Conservation (phyloP, 2,113 vertebrate species). For the Pelodiscus sinensis region DNA sequence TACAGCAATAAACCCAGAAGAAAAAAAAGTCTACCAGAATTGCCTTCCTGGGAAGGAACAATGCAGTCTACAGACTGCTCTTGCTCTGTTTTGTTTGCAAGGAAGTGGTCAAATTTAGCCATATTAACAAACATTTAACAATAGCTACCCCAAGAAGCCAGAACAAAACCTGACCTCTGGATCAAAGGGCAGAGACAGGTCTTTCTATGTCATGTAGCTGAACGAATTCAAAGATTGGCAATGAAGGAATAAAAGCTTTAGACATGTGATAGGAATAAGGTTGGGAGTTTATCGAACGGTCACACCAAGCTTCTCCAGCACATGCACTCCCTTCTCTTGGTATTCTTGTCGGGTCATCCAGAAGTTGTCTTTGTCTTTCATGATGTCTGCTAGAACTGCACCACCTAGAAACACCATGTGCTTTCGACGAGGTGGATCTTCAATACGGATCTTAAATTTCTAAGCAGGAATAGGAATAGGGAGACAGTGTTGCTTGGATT, state of each 20-base stretch:
- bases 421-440: constrained; percentile 95
- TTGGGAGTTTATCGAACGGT: constrained; percentile 93
- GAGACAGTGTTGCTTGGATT: background rate
- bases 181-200: constrained; percentile 78
- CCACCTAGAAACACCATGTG: constrained; percentile 99
- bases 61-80: constrained; percentile 73
- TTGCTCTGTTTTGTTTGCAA: constrained; percentile 70
- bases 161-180: constrained; percentile 77
- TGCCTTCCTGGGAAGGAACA: constrained; percentile 72
- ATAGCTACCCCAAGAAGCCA: constrained; percentile 77
- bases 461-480: constrained; percentile 54
- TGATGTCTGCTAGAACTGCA: constrained; percentile 96
- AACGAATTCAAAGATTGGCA: constrained; percentile 83
- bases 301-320: constrained; percentile 98
- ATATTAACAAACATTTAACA: constrained; percentile 80
- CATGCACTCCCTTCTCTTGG: constrained; percentile 95
- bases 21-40: constrained; percentile 72
- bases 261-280: constrained; percentile 65
- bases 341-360: constrained; percentile 99
- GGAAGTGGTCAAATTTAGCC: constrained; percentile 79
- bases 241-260: constrained; percentile 72
- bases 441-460: constrained; percentile 99
- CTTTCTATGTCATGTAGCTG: constrained; percentile 75
- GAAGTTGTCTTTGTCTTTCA: constrained; percentile 99
- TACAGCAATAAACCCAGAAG: constrained; percentile 75